Evolutionary conservation across 1,140 invertebrate genomes (phyloP), one percentile per base, ranked within the genome.

Genomic region (Drosophila guanche): DNA sequence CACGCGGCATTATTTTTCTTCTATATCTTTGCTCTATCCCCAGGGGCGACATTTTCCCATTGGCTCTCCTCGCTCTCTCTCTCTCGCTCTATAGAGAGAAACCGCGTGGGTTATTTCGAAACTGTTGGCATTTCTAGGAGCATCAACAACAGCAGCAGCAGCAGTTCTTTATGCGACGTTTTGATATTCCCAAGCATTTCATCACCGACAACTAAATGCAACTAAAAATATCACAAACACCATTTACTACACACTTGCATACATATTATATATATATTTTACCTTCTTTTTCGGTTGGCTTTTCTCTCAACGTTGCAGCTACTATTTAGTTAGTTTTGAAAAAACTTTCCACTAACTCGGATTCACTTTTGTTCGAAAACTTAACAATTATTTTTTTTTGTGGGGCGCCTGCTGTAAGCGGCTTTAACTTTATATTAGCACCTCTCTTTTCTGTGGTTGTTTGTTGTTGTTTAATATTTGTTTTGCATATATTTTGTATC

Each of bases 61-160:
- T 12, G 40, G 40, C 47, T 57, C 45, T 42, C 46, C 45, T 29
- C 37, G 14, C 14, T 25, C 22, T 22, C 3, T 2, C 23, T 46
- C 7, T 27, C 41, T 40, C 37, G 27, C 42, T 50, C 25, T 55
- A 47, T 71, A 54, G 46, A 55, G 61, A 67, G 16, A 33, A 47
- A 46, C 42, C 62, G 79, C 80, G 81, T 85, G 80, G 81, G 80
- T 86, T 86, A 86, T 80, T 86, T 85, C 52, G 56, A 71, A 63
- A 70, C 43, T 58, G 65, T 73, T 76, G 67, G 57, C 66, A 59
- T 69, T 76, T 78, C 57, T 71, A 66, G 42, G 33, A 37, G 10
- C 33, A 12, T 10, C 29, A 10, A 4, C 33, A 37, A 10, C 33
- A 4, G 7, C 29, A 7, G 7, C 6, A 29, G 6, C 27, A 29